Conservation (phyloP, 2,797 vertebrate species). For the Helostoma temminkii region DNA sequence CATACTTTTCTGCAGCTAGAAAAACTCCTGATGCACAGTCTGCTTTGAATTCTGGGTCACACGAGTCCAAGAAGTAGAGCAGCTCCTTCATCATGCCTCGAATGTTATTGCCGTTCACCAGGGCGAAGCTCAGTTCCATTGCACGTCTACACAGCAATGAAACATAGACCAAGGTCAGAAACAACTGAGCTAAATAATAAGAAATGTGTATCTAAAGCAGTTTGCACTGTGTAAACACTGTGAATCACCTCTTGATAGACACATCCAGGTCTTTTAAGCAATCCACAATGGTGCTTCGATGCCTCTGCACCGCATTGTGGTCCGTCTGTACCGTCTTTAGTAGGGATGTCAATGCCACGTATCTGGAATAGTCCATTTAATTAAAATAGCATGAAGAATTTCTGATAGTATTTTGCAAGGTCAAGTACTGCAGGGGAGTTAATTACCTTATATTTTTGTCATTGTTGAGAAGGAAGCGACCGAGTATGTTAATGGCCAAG, state of each 20-base stretch:
- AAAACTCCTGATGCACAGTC: slow-evolving; percentile 99
- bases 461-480: slow-evolving; percentile 98
- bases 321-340: slow-evolving; percentile 99
- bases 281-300: slow-evolving; percentile 98
- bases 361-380: slow-evolving; percentile 80
- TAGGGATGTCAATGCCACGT: slow-evolving; percentile 98
- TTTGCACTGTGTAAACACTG: background rate
- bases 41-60: slow-evolving; percentile 99
- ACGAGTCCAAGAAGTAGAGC: slow-evolving; percentile 98
- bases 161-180: slow-evolving; percentile 24
- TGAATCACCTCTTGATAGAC: slow-evolving; percentile 94
- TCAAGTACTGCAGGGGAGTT: background rate
- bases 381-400: slow-evolving; percentile 12
- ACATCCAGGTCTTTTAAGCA: slow-evolving; percentile 99
- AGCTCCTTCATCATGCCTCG: slow-evolving; percentile 99
- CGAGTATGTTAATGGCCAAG: slow-evolving; percentile 98
- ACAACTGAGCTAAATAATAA: slow-evolving; percentile 5
- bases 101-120: slow-evolving; percentile 99
- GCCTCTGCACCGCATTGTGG: slow-evolving; percentile 98
- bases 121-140: slow-evolving; percentile 99
- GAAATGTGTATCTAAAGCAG: background rate
- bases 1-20: slow-evolving; percentile 99
- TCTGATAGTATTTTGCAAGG: background rate
- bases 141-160: slow-evolving; percentile 87
- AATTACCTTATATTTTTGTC: slow-evolving; percentile 97